These are phyloP conservation scores for Actias luna DNA, from an alignment of 2,888 invertebrate genomes.

Conservation along the genomic window DNA sequence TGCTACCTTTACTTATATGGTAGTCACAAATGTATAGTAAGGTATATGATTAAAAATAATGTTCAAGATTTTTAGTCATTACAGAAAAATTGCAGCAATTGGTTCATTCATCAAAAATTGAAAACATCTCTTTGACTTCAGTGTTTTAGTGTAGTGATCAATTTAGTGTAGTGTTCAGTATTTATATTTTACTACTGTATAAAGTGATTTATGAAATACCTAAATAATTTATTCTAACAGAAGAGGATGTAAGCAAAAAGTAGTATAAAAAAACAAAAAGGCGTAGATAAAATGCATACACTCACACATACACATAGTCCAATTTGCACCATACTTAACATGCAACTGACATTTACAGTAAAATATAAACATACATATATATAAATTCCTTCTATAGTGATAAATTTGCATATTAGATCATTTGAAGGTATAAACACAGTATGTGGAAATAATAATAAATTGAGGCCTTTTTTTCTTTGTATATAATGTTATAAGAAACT, in stretches of 20 bases:
- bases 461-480: neutral
- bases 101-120: too few relatives aligned
- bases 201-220: neutral
- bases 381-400: neutral
- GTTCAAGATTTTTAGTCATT: too few relatives aligned
- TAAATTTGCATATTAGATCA: slow-evolving; percentile 10
- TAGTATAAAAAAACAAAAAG: neutral
- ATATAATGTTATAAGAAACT: neutral
- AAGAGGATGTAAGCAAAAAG: neutral
- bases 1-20: too few relatives aligned
- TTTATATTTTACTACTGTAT: too few relatives aligned
- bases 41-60: too few relatives aligned
- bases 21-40: too few relatives aligned
- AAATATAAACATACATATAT: neutral
- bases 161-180: too few relatives aligned
- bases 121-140: too few relatives aligned
- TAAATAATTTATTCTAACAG: neutral
- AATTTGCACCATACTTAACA: slow-evolving; percentile 1
- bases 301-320: neutral
- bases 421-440: slow-evolving; percentile 5
- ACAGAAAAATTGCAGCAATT: too few relatives aligned
- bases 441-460: neutral
- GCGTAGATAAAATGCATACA: neutral
- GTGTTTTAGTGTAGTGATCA: too few relatives aligned
- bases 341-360: slow-evolving; percentile 6